phyloP scores from a whole-genome alignment of 2,888 invertebrate genomes.

The Tachina grossa region DNA sequence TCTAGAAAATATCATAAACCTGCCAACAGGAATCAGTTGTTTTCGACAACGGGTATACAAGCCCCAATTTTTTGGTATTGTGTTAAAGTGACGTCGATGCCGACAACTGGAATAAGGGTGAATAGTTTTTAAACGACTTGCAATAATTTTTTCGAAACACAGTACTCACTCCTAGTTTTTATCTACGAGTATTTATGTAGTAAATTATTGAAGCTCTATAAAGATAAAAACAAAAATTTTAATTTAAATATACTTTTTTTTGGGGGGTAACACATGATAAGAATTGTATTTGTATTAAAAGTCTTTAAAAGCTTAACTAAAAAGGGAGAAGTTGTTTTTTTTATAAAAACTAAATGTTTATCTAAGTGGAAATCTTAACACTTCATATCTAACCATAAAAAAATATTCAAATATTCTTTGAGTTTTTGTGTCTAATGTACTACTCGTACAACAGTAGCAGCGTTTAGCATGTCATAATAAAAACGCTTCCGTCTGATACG shows the following conservation, averaged over 20 bases:
- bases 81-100: too few relatives aligned
- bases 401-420: conserved; percentile 46
- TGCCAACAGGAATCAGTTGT: too few relatives aligned
- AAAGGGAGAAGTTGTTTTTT: conserved; percentile 8
- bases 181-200: too few relatives aligned
- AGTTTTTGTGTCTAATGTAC: neutral
- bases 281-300: neutral
- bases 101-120: too few relatives aligned
- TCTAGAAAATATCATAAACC: too few relatives aligned
- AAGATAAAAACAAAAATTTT: neutral
- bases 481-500: conserved; percentile 32
- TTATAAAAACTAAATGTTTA: conserved; percentile 33
- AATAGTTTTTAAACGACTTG: too few relatives aligned
- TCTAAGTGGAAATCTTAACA: conserved; percentile 64
- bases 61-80: too few relatives aligned
- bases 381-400: conserved; percentile 51
- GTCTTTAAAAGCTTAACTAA: neutral
- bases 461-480: conserved; percentile 58
- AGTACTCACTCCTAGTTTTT: too few relatives aligned
- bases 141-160: too few relatives aligned
- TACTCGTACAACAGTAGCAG: conserved; percentile 23
- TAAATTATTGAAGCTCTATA: too few relatives aligned
- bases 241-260: neutral
- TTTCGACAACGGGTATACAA: too few relatives aligned
- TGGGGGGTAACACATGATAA: neutral